Conservation (phyloP, 2,888 invertebrate genomes). For the Metallyticus violacea region DNA sequence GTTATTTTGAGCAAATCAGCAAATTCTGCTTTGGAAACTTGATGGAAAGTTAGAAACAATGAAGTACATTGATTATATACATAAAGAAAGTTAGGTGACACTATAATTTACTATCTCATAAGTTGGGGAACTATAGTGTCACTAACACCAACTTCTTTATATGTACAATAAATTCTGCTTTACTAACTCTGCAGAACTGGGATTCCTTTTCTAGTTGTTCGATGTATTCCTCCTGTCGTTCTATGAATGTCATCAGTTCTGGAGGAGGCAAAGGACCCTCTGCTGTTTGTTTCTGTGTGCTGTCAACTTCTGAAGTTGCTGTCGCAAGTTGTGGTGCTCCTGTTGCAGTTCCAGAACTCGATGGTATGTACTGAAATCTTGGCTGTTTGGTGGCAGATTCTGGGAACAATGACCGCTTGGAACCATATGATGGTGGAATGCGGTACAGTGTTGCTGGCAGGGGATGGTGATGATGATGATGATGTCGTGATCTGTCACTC, state of each 20-base stretch:
- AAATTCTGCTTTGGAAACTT: too few species aligned
- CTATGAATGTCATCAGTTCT: constrained; percentile 76
- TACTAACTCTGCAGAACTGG: constrained; percentile 69
- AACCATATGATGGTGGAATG: background rate
- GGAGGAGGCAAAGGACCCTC: constrained; percentile 49
- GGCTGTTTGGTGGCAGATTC: constrained; percentile 12
- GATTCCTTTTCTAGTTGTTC: constrained; percentile 83
- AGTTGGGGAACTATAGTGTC: too few species aligned
- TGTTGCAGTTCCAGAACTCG: background rate
- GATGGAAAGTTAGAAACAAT: too few species aligned
- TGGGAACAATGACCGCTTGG: constrained; percentile 21
- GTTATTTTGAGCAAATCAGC: too few species aligned
- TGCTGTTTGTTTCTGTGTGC: background rate
- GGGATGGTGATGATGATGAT: background rate
- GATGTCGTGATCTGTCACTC: constrained; percentile 8
- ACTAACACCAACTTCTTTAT: too few species aligned
- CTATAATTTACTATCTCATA: too few species aligned
- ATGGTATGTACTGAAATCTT: constrained; percentile 16
- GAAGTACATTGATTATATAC: too few species aligned
- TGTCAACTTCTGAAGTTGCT: background rate
- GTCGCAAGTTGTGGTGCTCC: background rate
- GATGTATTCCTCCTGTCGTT: constrained; percentile 83
- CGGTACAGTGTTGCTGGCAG: background rate
- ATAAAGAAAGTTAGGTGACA: too few species aligned
- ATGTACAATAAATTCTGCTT: background rate